phyloP scores from a whole-genome alignment of 2,797 vertebrate species.

The Myotis findleyi region DNA sequence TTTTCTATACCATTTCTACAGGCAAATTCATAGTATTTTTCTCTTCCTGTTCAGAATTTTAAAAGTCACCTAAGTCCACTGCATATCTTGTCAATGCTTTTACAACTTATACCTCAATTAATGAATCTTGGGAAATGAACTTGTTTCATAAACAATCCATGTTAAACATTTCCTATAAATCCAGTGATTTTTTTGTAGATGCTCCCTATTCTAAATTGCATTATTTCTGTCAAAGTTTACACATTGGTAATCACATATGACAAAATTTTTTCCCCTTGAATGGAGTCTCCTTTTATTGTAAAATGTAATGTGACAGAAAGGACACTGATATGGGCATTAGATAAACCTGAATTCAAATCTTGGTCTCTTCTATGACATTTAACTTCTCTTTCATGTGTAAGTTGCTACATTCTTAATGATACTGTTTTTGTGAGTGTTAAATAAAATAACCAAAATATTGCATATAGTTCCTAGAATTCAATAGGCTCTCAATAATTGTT shows the following conservation, averaged over 20 bases:
- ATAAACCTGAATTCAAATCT: conserved; percentile 11
- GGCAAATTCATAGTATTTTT: conserved; percentile 68
- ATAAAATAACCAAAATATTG: not conserved
- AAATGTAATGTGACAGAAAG: not conserved
- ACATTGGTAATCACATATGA: not conserved
- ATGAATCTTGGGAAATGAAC: not conserved
- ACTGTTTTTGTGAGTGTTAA: conserved; percentile 15
- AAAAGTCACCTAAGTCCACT: conserved; percentile 15
- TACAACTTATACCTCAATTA: conserved; percentile 3
- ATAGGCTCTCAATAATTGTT: not conserved
- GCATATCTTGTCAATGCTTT: not conserved
- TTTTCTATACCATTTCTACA: conserved; percentile 49
- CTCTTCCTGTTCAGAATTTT: conserved; percentile 6
- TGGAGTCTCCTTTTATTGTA: not conserved
- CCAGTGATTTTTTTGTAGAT: not conserved
- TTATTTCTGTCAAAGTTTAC: conserved; percentile 23
- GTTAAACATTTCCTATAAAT: not conserved
- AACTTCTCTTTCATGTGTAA: not conserved
- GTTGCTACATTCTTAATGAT: not conserved
- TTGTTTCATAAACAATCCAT: conserved; percentile 4
- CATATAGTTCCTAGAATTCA: not conserved
- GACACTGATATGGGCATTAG: not conserved
- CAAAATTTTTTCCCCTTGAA: not conserved
- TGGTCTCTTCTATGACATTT: not conserved
- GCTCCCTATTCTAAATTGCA: not conserved